These are phyloP conservation scores for Poecilia picta DNA, from an alignment of 2,797 vertebrate species.

Conservation along the genomic window DNA sequence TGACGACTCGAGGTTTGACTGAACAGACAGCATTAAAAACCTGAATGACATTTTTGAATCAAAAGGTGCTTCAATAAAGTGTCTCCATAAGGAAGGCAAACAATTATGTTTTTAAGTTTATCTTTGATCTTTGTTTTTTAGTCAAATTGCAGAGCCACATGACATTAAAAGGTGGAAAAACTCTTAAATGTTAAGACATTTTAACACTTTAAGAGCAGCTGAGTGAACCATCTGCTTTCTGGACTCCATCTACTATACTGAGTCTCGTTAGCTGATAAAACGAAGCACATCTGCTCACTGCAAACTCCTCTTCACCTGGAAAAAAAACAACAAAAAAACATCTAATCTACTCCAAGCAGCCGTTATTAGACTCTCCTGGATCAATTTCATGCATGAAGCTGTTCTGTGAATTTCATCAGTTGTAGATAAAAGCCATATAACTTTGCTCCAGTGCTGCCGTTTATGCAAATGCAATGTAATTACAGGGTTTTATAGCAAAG, in stretches of 20 bases:
- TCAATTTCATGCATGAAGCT: constrained; percentile 23
- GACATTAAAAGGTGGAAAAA: background rate
- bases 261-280: constrained; percentile 6
- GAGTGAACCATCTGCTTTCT: background rate
- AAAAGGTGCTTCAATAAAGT: background rate
- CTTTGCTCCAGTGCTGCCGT: constrained; percentile 6
- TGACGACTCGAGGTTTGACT: too few species aligned
- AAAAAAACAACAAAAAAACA: background rate
- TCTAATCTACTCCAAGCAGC: background rate
- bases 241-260: background rate
- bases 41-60: background rate
- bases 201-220: background rate
- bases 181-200: background rate
- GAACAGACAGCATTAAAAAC: too few species aligned
- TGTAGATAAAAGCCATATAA: constrained; percentile 25
- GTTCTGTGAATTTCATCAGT: constrained; percentile 12
- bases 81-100: background rate
- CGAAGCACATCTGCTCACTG: background rate
- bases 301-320: background rate
- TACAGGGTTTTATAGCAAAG: constrained; percentile 29
- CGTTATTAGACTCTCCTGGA: constrained; percentile 4
- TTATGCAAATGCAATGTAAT: constrained; percentile 24
- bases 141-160: background rate
- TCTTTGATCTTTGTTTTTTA: background rate
- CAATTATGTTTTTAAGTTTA: background rate